These are phyloP conservation scores for Clarias gariepinus DNA, from an alignment of 2,113 vertebrate genomes.

Conservation along the genomic window DNA sequence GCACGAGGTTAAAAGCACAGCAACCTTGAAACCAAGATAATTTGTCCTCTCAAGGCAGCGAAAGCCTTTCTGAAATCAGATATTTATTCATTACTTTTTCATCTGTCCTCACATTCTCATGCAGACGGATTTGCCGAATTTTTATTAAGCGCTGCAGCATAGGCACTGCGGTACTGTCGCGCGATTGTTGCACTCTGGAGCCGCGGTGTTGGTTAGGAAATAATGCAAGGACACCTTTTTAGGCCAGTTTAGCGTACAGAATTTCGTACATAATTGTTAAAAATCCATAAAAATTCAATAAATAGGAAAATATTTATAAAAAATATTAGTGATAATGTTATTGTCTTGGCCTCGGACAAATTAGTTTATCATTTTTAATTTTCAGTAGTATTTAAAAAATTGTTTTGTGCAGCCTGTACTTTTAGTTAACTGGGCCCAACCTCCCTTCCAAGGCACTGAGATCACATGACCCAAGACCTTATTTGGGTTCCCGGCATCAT, in stretches of 20 bases:
- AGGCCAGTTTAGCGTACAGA: constrained; percentile 11
- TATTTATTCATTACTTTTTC: constrained; percentile 48
- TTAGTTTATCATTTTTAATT: no score
- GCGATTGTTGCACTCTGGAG: constrained; percentile 33
- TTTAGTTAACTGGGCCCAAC: no score
- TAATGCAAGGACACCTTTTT: constrained; percentile 19
- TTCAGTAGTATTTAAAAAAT: no score
- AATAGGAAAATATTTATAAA: no score
- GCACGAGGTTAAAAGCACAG: constrained; percentile 32
- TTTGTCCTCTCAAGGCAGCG: constrained; percentile 36
- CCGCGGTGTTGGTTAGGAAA: constrained; percentile 19
- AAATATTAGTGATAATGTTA: no score
- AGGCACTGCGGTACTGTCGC: constrained; percentile 2
- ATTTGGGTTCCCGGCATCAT: no score
- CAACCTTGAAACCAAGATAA: constrained; percentile 49
- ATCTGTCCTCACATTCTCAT: constrained; percentile 41
- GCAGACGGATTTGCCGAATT: constrained; percentile 35
- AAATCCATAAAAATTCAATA: neutral
- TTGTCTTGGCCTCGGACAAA: no score
- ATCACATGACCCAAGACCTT: no score
- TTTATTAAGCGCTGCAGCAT: neutral
- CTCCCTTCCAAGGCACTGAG: no score
- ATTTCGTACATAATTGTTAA: neutral
- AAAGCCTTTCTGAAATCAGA: constrained; percentile 51
- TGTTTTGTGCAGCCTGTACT: no score